These are phyloP conservation scores for Hirtodrosophila confusa DNA, from an alignment of 2,888 invertebrate genomes.

Conservation along the genomic window DNA sequence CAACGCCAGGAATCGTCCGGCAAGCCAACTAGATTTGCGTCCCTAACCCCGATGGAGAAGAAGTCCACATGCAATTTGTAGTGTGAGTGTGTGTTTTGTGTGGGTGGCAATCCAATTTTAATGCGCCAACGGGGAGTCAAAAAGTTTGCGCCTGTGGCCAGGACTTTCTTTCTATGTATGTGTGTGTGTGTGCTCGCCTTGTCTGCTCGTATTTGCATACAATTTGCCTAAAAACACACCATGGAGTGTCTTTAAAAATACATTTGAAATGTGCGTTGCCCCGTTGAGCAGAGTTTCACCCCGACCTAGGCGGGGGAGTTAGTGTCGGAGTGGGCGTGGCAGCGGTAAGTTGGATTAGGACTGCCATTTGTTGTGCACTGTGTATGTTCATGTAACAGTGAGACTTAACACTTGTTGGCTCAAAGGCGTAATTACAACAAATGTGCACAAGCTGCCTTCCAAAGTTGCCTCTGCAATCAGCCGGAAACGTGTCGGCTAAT, in stretches of 20 bases:
- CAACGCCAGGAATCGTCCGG: slow-evolving; percentile 10
- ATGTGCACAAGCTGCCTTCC: slow-evolving; percentile 51
- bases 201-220: slow-evolving; percentile 70
- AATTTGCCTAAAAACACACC: slow-evolving; percentile 79
- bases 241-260: slow-evolving; percentile 77
- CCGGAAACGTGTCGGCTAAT: slow-evolving; percentile 62
- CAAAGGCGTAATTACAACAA: slow-evolving; percentile 78
- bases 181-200: slow-evolving; percentile 30
- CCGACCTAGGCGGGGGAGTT: no score
- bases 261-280: slow-evolving; percentile 61
- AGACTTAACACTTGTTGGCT: slow-evolving; percentile 75
- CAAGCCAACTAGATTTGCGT: slow-evolving; percentile 34
- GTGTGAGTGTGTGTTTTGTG: slow-evolving; percentile 1
- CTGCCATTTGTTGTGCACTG: slow-evolving; percentile 33
- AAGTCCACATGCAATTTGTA: neutral
- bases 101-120: slow-evolving; percentile 71
- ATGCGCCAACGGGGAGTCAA: slow-evolving; percentile 52
- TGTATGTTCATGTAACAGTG: slow-evolving; percentile 18
- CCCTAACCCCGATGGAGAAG: no score
- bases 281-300: slow-evolving; percentile 2
- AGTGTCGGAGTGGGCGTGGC: slow-evolving; percentile 15
- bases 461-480: slow-evolving; percentile 61
- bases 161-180: slow-evolving; percentile 38
- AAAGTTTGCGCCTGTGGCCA: slow-evolving; percentile 43
- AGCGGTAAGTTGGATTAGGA: slow-evolving; percentile 44